These are phyloP conservation scores for Campylorhamphus procurvoides DNA, from an alignment of 2,113 vertebrate species.

Conservation along the genomic window DNA sequence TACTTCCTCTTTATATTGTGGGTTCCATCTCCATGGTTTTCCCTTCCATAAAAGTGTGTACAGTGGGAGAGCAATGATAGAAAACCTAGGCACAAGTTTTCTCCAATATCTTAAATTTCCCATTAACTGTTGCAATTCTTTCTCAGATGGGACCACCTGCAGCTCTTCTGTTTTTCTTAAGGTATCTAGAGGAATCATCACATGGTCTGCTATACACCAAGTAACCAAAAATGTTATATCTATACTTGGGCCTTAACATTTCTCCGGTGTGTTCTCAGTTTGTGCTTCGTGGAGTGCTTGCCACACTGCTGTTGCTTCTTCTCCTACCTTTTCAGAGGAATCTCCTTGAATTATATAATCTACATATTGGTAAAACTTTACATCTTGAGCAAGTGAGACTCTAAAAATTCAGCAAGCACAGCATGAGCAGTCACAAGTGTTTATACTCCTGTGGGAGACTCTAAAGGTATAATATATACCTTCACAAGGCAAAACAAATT, in stretches of 20 bases:
- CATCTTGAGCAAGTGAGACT: neutral
- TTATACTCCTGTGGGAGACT: neutral
- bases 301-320: neutral
- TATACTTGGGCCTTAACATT: neutral
- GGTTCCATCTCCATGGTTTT: neutral
- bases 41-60: rapidly evolving
- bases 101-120: neutral
- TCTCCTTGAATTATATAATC: neutral
- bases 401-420: neutral
- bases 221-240: neutral
- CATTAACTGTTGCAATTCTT: neutral
- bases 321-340: neutral
- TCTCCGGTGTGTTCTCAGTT: neutral
- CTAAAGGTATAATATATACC: no score
- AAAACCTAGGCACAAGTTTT: neutral
- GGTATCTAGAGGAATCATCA: neutral
- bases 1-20: neutral
- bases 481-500: neutral
- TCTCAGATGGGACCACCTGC: neutral
- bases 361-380: neutral
- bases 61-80: neutral
- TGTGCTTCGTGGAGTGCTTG: neutral
- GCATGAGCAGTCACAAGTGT: neutral
- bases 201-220: neutral
- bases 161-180: neutral